Evolutionary conservation across 2,888 invertebrate species (phyloP).

Genomic region (Xestia ashworthii): DNA sequence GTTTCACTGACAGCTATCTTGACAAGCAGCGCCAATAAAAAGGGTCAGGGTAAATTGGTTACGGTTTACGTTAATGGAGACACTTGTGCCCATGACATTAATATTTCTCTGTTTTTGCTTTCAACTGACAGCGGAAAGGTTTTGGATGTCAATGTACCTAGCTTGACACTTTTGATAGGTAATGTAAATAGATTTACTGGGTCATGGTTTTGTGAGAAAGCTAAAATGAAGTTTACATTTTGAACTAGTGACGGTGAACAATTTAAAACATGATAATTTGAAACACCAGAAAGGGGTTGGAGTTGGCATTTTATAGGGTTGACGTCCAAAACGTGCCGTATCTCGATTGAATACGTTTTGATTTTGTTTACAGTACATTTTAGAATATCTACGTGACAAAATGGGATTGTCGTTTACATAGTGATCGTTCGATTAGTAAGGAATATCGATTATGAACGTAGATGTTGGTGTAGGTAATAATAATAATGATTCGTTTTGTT

Average conservation of each 20-base stretch:
- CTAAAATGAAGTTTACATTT: background rate
- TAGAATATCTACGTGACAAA: background rate
- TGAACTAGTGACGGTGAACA: background rate
- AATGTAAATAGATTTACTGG: background rate
- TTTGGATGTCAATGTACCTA: background rate
- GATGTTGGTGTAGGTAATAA: background rate
- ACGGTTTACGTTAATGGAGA: slow-evolving; percentile 24
- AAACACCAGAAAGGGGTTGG: no score
- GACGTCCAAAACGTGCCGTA: slow-evolving; percentile 22
- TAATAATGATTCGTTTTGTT: background rate
- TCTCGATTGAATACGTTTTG: background rate
- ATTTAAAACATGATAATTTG: background rate
- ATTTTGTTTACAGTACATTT: slow-evolving; percentile 13
- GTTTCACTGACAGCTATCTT: background rate
- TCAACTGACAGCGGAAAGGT: slow-evolving; percentile 4
- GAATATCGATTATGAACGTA: background rate
- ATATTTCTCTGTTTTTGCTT: slow-evolving; percentile 29
- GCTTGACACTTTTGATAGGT: background rate
- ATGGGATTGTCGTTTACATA: background rate
- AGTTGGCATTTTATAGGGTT: background rate
- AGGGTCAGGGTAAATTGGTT: slow-evolving; percentile 25
- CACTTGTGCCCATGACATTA: slow-evolving; percentile 32
- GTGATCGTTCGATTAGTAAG: background rate
- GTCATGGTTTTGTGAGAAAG: background rate
- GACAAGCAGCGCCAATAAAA: background rate